phyloP scores from a whole-genome alignment of 1,140 invertebrate species.

The Neotoxoptera formosana region DNA sequence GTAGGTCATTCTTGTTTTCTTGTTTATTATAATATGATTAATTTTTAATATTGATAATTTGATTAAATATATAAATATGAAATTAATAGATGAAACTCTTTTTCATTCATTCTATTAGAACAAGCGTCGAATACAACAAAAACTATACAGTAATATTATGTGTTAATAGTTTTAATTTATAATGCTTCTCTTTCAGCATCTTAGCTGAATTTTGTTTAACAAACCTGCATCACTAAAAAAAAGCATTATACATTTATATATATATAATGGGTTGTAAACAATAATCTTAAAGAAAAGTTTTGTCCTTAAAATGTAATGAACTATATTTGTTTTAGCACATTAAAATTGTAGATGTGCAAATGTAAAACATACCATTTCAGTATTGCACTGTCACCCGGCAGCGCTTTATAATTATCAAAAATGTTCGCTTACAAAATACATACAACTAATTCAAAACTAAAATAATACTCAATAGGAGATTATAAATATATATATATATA shows the following conservation, averaged over 20 bases:
- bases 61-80: constrained; percentile 2
- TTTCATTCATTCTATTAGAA: not conserved
- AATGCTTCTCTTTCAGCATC: not conserved
- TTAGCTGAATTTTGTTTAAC: not conserved
- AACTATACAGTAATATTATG: not conserved
- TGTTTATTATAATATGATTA: constrained; percentile 2
- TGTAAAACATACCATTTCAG: not conserved
- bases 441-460: not conserved
- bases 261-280: not conserved
- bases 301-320: not conserved
- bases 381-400: constrained; percentile 44
- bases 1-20: constrained; percentile 6
- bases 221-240: not conserved
- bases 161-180: not conserved
- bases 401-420: not conserved
- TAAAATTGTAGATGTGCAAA: not conserved
- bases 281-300: not conserved
- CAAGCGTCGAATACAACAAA: not conserved
- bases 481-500: not conserved
- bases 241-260: not conserved
- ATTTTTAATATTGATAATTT: not conserved
- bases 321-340: not conserved
- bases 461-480: not conserved
- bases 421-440: not conserved
- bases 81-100: not conserved